Conservation (phyloP, 2,113 vertebrate genomes). For the Callopanchax toddi region DNA sequence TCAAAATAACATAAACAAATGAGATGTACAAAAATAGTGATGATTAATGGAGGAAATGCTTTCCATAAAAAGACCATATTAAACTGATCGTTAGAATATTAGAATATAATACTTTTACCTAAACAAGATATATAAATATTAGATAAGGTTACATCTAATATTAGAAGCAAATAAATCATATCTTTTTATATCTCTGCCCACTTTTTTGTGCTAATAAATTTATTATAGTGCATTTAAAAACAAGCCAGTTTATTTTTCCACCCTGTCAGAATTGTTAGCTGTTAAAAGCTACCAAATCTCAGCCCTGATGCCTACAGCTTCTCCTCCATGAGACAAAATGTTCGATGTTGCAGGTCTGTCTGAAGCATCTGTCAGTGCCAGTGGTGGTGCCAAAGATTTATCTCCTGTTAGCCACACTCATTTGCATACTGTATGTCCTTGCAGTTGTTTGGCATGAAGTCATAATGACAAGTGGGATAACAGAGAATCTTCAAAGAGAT, state of each 20-base stretch:
- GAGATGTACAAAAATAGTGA: no score
- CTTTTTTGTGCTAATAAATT: no score
- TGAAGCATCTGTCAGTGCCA: slow-evolving; percentile 60
- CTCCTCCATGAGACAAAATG: slow-evolving; percentile 63
- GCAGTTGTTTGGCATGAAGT: slow-evolving; percentile 63
- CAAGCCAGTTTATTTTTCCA: slow-evolving; percentile 41
- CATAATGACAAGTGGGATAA: slow-evolving; percentile 47
- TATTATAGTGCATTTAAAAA: no score
- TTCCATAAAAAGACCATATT: slow-evolving; percentile 15
- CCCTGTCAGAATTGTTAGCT: slow-evolving; percentile 61
- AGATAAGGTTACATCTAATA: no score
- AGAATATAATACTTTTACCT: no score
- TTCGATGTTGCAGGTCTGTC: slow-evolving; percentile 58
- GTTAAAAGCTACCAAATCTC: slow-evolving; percentile 64
- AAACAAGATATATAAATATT: no score
- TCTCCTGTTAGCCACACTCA: slow-evolving; percentile 58
- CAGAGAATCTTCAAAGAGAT: slow-evolving; percentile 35
- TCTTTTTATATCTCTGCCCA: no score
- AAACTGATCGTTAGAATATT: no score
- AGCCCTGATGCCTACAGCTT: slow-evolving; percentile 50
- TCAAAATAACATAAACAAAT: background rate
- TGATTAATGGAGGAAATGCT: no score
- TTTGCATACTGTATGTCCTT: slow-evolving; percentile 70
- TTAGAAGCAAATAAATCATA: no score
- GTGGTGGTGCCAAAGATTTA: slow-evolving; percentile 61